Percentiles rank a stretch among this genome's conserved stretches.
These are phyloP conservation scores for Eulemur rubriventer DNA, from an alignment of 2,797 vertebrate species.

Conservation along the genomic window DNA sequence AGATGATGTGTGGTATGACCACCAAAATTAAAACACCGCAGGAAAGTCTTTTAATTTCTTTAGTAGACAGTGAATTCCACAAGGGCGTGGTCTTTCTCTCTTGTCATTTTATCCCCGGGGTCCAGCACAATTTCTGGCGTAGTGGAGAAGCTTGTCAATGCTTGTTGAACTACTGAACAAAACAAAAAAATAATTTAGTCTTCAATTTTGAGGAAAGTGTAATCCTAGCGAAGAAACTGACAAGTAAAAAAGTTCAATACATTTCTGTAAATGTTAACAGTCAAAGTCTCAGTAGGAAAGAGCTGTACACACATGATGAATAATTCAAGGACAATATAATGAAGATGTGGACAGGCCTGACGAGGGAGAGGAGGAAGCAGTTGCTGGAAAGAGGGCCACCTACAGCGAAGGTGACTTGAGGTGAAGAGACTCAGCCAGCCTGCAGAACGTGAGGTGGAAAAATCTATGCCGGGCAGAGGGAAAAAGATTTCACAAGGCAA, in stretches of 20 bases:
- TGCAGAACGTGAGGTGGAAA: background rate
- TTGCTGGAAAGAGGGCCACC: background rate
- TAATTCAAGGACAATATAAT: background rate
- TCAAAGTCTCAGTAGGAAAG: background rate
- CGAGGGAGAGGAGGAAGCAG: background rate
- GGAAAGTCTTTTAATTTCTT: background rate
- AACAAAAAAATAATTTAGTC: background rate
- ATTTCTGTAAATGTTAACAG: background rate
- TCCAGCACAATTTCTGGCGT: background rate
- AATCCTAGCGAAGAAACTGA: background rate
- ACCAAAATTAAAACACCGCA: background rate
- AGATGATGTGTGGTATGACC: background rate
- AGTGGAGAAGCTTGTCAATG: background rate
- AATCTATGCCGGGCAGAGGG: background rate
- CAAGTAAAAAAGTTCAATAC: background rate
- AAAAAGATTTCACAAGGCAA: background rate
- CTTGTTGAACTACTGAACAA: slow-evolving; percentile 12
- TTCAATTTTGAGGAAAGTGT: background rate
- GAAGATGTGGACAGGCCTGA: background rate
- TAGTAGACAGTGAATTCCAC: background rate
- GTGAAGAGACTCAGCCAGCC: background rate
- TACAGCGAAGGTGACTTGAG: background rate
- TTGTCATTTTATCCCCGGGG: background rate
- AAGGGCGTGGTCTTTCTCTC: background rate
- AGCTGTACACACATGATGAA: background rate